phyloP scores from a whole-genome alignment of 2,797 vertebrate species.

The Perodicticus potto region DNA sequence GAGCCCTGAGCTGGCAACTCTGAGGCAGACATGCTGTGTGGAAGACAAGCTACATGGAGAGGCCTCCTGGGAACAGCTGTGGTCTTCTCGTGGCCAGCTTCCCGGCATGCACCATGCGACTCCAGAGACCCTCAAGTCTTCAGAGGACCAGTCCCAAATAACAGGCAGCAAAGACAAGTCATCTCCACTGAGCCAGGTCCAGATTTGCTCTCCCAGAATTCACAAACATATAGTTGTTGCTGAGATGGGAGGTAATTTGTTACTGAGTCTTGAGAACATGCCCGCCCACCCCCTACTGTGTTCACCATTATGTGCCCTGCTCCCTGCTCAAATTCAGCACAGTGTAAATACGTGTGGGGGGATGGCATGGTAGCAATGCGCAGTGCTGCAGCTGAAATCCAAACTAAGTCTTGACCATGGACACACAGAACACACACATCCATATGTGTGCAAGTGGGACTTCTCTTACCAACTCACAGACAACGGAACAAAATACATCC shows the following conservation, averaged over 20 bases:
- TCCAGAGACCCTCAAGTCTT: background rate
- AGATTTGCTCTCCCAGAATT: background rate
- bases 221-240: rapidly evolving
- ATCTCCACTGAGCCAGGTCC: background rate
- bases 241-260: background rate
- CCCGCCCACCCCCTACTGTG: too few relatives aligned
- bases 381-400: rapidly evolving
- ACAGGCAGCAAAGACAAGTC: background rate
- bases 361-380: rapidly evolving
- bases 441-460: background rate
- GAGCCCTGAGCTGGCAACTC: background rate
- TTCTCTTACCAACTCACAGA: background rate
- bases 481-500: background rate
- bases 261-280: rapidly evolving
- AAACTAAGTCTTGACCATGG: rapidly evolving
- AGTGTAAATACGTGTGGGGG: rapidly evolving
- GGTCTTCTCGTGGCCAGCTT: background rate
- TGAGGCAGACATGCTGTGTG: rapidly evolving
- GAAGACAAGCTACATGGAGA: too few relatives aligned
- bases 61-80: rapidly evolving
- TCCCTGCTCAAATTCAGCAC: background rate
- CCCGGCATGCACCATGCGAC: rapidly evolving
- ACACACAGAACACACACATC: rapidly evolving
- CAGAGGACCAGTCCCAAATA: rapidly evolving
- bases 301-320: rapidly evolving